phyloP scores from a whole-genome alignment of 2,113 vertebrate species.

The Pygathrix nemaeus region DNA sequence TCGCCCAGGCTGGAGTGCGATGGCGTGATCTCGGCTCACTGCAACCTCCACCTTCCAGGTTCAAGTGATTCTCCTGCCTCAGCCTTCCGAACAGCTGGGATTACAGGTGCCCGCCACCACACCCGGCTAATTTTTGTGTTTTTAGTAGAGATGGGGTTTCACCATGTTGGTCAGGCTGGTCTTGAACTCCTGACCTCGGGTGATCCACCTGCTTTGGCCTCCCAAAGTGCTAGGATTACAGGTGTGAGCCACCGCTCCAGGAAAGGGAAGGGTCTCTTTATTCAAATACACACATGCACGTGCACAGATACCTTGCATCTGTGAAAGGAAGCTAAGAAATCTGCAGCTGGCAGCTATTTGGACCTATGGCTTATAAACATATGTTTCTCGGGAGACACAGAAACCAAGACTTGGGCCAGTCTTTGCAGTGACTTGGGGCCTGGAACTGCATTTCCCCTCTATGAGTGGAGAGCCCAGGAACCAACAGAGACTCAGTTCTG shows the following conservation, averaged over 20 bases:
- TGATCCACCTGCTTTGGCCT: no score
- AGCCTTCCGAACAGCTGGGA: no score
- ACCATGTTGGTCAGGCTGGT: no score
- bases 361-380: not conserved
- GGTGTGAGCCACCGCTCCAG: fast-evolving
- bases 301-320: not conserved
- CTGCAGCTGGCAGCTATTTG: not conserved
- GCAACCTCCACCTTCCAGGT: no score
- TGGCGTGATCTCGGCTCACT: no score
- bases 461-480: not conserved
- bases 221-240: no score
- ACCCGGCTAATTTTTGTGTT: no score
- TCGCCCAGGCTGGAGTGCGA: no score
- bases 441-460: not conserved
- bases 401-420: not conserved
- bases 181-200: no score
- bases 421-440: not conserved
- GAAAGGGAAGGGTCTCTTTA: not conserved
- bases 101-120: no score
- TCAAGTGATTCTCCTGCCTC: no score
- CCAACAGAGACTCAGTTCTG: not conserved
- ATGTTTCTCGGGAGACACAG: not conserved
- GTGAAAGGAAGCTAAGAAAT: not conserved
- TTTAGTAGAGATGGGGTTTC: no score
- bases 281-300: not conserved